These are phyloP conservation scores for Siderastrea radians DNA, from an alignment of 92 coral and sea anemone species.

Conservation along the genomic window DNA sequence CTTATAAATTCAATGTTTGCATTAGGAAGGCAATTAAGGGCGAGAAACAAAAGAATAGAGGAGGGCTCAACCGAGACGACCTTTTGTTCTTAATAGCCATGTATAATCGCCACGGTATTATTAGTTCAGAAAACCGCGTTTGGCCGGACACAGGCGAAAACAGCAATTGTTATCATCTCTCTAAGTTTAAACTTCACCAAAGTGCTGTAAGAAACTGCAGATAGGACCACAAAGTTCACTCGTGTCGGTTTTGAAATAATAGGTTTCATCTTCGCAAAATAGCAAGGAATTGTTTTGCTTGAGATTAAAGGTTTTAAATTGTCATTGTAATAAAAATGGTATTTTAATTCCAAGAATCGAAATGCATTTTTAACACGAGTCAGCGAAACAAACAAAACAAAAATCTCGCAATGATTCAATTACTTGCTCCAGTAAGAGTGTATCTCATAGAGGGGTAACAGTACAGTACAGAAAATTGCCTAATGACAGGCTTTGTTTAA, in stretches of 20 bases:
- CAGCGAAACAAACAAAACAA: too few species aligned
- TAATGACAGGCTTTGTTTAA: too few species aligned
- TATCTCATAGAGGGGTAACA: too few species aligned
- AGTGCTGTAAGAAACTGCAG: too few species aligned
- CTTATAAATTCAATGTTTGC: slow-evolving; percentile 31
- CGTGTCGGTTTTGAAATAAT: too few species aligned
- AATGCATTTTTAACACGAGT: background rate
- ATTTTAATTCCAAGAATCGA: background rate
- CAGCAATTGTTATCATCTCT: background rate
- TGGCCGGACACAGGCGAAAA: background rate
- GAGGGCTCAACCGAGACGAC: slow-evolving; percentile 11
- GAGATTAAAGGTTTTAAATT: background rate
- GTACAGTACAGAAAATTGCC: too few species aligned
- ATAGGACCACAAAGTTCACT: too few species aligned
- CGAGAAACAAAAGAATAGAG: slow-evolving; percentile 24
- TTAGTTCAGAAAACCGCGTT: background rate
- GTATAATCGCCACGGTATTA: background rate
- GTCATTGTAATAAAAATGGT: background rate
- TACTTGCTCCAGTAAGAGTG: too few species aligned
- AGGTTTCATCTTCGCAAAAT: too few species aligned
- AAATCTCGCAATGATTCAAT: too few species aligned
- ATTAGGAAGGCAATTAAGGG: slow-evolving; percentile 49
- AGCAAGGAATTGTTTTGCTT: background rate
- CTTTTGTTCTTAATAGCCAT: slow-evolving; percentile 34
- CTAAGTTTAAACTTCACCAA: background rate